These are phyloP conservation scores for Alloscopus bannaensis DNA, from an alignment of 2,888 invertebrate species.

Conservation along the genomic window DNA sequence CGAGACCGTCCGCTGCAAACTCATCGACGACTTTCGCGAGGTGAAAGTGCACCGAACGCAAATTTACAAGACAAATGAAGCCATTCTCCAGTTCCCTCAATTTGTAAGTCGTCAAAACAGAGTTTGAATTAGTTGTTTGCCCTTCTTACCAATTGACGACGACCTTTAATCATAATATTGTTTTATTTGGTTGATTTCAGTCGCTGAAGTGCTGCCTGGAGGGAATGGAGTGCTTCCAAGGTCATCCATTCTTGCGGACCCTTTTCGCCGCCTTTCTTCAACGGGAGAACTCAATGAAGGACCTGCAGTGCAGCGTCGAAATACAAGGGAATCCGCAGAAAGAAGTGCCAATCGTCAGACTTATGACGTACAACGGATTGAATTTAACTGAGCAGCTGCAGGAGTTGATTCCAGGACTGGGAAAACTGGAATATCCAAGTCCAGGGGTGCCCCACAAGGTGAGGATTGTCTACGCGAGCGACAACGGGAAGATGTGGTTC, in stretches of 20 bases:
- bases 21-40: slow-evolving; percentile 22
- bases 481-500: slow-evolving; percentile 8
- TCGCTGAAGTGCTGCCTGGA: slow-evolving; percentile 26
- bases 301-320: slow-evolving; percentile 9
- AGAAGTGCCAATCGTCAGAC: not conserved
- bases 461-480: not conserved
- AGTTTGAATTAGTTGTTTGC: not conserved
- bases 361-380: not conserved
- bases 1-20: not conserved
- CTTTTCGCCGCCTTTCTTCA: slow-evolving; percentile 1
- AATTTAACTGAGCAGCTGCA: slow-evolving; percentile 10
- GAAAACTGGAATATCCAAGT: slow-evolving; percentile 14
- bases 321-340: not conserved
- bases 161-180: not conserved
- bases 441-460: not conserved
- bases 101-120: slow-evolving; percentile 39
- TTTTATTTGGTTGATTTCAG: slow-evolving; percentile 8
- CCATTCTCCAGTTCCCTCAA: not conserved
- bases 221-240: slow-evolving; percentile 28
- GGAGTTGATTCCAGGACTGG: slow-evolving; percentile 7
- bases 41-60: slow-evolving; percentile 9
- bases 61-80: not conserved
- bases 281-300: slow-evolving; percentile 12
- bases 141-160: not conserved
- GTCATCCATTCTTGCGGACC: not conserved